phyloP scores from a whole-genome alignment of 2,797 vertebrate genomes.

The Parambassis ranga region DNA sequence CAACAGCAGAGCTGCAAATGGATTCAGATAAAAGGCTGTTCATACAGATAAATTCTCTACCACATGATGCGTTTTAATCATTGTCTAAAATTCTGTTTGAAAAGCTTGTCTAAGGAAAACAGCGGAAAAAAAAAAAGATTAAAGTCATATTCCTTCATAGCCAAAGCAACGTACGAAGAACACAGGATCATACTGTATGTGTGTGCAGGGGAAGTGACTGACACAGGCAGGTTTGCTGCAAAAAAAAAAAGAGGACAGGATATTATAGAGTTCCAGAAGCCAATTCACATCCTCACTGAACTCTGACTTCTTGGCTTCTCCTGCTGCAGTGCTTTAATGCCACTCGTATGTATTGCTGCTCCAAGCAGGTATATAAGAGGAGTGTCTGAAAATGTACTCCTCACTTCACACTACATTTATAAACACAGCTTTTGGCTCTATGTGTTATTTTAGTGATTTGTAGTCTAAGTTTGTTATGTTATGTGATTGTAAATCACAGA shows the following conservation, averaged over 20 bases:
- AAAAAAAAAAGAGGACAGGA: constrained; percentile 38
- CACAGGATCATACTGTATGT: constrained; percentile 35
- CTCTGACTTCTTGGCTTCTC: constrained; percentile 39
- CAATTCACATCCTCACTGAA: constrained; percentile 46
- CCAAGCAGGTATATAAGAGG: constrained; percentile 10
- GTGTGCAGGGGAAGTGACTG: constrained; percentile 55
- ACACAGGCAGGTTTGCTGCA: constrained; percentile 56
- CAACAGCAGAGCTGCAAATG: constrained; percentile 26
- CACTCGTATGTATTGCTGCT: constrained; percentile 17
- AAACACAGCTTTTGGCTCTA: background rate
- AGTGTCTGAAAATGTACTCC: too few relatives aligned
- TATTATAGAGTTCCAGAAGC: constrained; percentile 49
- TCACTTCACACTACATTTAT: background rate
- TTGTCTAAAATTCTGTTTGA: constrained; percentile 10
- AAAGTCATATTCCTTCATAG: background rate
- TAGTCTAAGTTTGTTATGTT: too few relatives aligned
- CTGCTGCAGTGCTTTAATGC: constrained; percentile 28
- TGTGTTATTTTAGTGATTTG: background rate
- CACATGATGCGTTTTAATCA: constrained; percentile 49
- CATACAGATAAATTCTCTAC: constrained; percentile 57
- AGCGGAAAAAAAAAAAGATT: background rate
- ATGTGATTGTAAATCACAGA: too few relatives aligned
- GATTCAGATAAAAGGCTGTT: constrained; percentile 64
- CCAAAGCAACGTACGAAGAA: constrained; percentile 44
- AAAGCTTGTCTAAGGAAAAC: background rate